Evolutionary conservation across 2,113 vertebrate genomes (phyloP).

Genomic region (Sturnira hondurensis): DNA sequence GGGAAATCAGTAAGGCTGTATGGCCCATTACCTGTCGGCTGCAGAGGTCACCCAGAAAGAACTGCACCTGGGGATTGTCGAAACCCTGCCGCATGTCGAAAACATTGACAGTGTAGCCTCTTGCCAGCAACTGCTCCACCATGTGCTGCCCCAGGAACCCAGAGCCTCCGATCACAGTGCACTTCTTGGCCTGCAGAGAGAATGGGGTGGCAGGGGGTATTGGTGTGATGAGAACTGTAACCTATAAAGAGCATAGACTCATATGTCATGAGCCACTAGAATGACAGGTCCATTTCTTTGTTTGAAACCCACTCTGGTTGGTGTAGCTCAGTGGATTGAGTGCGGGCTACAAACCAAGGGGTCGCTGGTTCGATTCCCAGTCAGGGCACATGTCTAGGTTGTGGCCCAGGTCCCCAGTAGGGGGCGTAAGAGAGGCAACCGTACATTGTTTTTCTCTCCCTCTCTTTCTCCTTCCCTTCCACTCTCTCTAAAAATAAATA

Average conservation of each 20-base stretch:
- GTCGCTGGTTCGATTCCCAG: too few species aligned
- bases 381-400: too few species aligned
- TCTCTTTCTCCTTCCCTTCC: too few species aligned
- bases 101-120: constrained; percentile 90
- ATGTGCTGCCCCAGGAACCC: constrained; percentile 94
- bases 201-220: not conserved
- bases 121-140: constrained; percentile 90
- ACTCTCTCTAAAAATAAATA: too few species aligned
- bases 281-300: not conserved
- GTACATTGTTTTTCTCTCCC: too few species aligned
- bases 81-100: constrained; percentile 91
- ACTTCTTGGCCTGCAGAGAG: constrained; percentile 85
- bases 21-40: constrained; percentile 84
- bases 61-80: constrained; percentile 83
- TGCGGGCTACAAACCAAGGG: too few species aligned
- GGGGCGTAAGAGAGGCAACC: too few species aligned
- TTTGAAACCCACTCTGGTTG: not conserved
- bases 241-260: not conserved
- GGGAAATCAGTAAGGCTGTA: not conserved
- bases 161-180: constrained; percentile 92
- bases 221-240: not conserved
- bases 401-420: too few species aligned
- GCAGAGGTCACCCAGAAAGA: constrained; percentile 94
- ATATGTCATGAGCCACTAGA: accelerated
- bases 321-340: too few species aligned